Conservation (phyloP, 2,797 vertebrate genomes). For the Urocyon cinereoargenteus region DNA sequence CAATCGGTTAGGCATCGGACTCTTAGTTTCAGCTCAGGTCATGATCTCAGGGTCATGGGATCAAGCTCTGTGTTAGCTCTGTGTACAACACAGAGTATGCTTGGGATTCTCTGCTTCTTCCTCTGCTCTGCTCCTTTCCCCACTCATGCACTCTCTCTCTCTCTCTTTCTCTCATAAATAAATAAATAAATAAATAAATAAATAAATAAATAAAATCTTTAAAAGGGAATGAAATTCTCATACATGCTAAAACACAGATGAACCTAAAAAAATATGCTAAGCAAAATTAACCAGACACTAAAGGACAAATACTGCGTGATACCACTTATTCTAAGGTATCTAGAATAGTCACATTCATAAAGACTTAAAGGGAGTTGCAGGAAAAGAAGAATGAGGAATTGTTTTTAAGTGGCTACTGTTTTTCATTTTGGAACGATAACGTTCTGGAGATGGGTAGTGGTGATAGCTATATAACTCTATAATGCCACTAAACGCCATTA, state of each 20-base stretch:
- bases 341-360: not conserved
- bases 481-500: not conserved
- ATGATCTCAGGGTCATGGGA: not conserved
- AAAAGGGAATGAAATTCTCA: not conserved
- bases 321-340: not conserved
- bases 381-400: not conserved
- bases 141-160: not conserved
- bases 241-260: not conserved
- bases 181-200: not conserved
- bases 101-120: not conserved
- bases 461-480: not conserved
- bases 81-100: not conserved
- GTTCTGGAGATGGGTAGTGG: not conserved
- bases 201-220: not conserved
- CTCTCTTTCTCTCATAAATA: too few relatives aligned
- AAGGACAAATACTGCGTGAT: not conserved
- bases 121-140: not conserved
- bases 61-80: not conserved
- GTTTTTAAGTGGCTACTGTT: not conserved
- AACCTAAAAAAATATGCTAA: not conserved
- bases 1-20: not conserved
- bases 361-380: not conserved
- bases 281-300: not conserved
- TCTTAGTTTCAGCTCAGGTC: not conserved
- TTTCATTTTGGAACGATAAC: not conserved